Conservation (phyloP, 2,888 invertebrate species). For the Polylopha cassiicola region DNA sequence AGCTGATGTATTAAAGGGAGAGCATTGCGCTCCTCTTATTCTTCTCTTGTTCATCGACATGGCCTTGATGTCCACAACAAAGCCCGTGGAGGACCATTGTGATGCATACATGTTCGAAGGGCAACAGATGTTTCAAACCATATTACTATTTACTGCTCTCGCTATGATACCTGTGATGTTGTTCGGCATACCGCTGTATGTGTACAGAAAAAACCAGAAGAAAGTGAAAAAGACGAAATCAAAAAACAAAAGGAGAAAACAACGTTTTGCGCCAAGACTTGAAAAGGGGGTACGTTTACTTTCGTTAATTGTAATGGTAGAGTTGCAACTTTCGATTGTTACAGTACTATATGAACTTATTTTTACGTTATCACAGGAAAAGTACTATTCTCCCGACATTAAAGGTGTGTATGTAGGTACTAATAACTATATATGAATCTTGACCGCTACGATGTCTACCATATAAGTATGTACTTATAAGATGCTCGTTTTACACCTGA, state of each 20-base stretch:
- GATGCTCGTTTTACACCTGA: too few relatives aligned
- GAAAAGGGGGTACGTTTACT: too few relatives aligned
- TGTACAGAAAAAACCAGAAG: conserved; percentile 24
- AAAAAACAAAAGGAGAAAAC: neutral
- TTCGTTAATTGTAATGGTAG: too few relatives aligned
- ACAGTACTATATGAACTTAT: too few relatives aligned
- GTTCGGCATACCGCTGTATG: conserved; percentile 83
- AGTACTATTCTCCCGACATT: too few relatives aligned
- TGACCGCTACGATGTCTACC: too few relatives aligned
- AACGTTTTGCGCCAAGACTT: too few relatives aligned
- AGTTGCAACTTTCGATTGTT: too few relatives aligned
- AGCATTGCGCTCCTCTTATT: conserved; percentile 83
- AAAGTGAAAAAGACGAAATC: neutral
- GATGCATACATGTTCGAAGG: conserved; percentile 74
- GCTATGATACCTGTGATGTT: conserved; percentile 84
- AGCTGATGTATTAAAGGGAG: conserved; percentile 33
- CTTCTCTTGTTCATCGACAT: conserved; percentile 88
- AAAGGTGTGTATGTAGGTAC: too few relatives aligned
- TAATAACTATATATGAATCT: too few relatives aligned
- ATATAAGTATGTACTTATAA: too few relatives aligned
- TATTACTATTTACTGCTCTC: conserved; percentile 76
- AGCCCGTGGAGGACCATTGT: conserved; percentile 51
- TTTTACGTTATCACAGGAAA: too few relatives aligned
- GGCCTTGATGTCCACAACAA: conserved; percentile 72
- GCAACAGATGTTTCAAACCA: conserved; percentile 76